These are phyloP conservation scores for Apodemus speciosus DNA, from an alignment of 2,113 vertebrate genomes.

Conservation along the genomic window DNA sequence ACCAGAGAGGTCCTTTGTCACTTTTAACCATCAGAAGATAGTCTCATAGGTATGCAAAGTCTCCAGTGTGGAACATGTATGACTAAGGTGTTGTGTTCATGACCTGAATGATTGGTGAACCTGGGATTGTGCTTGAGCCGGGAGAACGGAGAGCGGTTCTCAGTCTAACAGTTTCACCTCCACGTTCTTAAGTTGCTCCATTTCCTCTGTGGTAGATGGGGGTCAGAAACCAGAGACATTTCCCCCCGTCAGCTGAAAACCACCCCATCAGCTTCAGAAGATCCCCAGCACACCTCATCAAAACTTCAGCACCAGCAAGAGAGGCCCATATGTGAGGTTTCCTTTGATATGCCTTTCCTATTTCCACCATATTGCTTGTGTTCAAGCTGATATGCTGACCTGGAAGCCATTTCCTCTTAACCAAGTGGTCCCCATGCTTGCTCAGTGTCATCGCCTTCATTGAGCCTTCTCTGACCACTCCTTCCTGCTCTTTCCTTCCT, in stretches of 20 bases:
- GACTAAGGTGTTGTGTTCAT: background rate
- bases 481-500: background rate
- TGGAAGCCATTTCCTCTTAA: constrained; percentile 36
- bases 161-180: background rate
- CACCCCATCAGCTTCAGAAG: background rate
- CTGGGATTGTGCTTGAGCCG: constrained; percentile 7
- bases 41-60: background rate
- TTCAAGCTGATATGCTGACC: constrained; percentile 9
- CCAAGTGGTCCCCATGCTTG: background rate
- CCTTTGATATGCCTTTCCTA: background rate
- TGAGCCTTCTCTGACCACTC: constrained; percentile 61
- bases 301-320: constrained; percentile 19
- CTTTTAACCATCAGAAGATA: constrained; percentile 1
- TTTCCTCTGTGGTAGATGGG: background rate
- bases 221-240: constrained; percentile 13
- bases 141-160: background rate
- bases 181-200: constrained; percentile 28
- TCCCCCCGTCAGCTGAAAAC: too few relatives aligned
- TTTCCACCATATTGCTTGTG: background rate
- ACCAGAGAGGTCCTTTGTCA: background rate
- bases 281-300: background rate
- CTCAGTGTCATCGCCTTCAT: background rate
- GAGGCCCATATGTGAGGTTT: background rate
- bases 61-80: background rate
- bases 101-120: background rate